These are phyloP conservation scores for Bucco capensis DNA, from an alignment of 2,113 vertebrate species.

Conservation along the genomic window DNA sequence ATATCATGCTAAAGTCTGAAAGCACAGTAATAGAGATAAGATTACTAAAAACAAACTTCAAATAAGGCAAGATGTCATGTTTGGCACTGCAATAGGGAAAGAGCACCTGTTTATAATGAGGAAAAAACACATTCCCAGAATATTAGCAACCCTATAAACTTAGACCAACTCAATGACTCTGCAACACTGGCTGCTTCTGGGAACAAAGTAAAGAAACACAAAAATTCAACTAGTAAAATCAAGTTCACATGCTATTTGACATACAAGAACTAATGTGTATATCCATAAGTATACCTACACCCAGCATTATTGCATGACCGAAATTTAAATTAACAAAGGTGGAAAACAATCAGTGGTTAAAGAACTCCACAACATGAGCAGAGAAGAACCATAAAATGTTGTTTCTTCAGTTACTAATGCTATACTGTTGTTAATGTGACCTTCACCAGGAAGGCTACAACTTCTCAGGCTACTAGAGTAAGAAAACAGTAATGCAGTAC, in stretches of 20 bases:
- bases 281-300: not conserved
- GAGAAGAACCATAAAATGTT: rapidly evolving
- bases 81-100: not conserved
- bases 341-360: not conserved
- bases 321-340: not conserved
- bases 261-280: not conserved
- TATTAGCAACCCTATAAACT: not conserved
- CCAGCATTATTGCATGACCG: not conserved
- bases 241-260: not conserved
- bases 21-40: not conserved
- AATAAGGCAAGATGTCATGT: not conserved
- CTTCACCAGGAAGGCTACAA: not conserved
- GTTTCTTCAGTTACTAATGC: not conserved
- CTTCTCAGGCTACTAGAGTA: not conserved
- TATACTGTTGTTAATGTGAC: not conserved
- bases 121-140: not conserved
- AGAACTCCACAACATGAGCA: not conserved
- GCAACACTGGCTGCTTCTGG: not conserved
- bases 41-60: not conserved
- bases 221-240: not conserved
- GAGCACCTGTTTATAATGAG: not conserved
- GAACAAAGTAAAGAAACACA: not conserved
- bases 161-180: not conserved
- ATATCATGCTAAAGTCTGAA: not conserved
- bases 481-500: not conserved